A percentile compares a stretch with the other conserved stretches of the same genome.
Evolutionary conservation across 2,797 vertebrate genomes (phyloP).

Genomic region (Adrianichthys oophorus): DNA sequence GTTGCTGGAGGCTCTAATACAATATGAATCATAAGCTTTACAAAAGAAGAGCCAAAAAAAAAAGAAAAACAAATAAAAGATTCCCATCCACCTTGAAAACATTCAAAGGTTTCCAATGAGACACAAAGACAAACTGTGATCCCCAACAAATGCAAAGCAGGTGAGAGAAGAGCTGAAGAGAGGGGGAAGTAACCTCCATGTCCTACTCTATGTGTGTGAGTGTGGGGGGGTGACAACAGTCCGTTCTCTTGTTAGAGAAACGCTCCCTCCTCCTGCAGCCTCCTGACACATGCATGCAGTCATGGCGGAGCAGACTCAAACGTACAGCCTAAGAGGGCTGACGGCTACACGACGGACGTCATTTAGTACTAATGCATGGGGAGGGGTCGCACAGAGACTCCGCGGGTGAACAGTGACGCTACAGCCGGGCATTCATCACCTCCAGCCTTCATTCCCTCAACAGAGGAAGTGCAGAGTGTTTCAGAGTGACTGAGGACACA

Average conservation of each 20-base stretch:
- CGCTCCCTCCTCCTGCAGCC: slow-evolving; percentile 36
- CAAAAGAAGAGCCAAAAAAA: slow-evolving; percentile 82
- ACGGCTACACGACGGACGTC: slow-evolving; percentile 63
- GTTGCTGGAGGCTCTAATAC: slow-evolving; percentile 86
- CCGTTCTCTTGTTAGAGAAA: slow-evolving; percentile 51
- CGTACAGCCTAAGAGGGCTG: slow-evolving; percentile 42
- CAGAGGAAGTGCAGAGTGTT: slow-evolving; percentile 32
- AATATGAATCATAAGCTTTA: slow-evolving; percentile 85
- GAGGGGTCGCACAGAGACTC: slow-evolving; percentile 25
- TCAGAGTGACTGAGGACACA: slow-evolving; percentile 39
- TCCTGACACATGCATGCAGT: slow-evolving; percentile 41
- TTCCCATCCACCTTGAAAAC: slow-evolving; percentile 77
- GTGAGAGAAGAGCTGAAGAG: slow-evolving; percentile 56
- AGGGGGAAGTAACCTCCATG: slow-evolving; percentile 54
- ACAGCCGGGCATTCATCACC: slow-evolving; percentile 32
- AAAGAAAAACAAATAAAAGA: slow-evolving; percentile 70
- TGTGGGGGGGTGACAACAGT: slow-evolving; percentile 57
- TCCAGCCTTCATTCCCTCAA: slow-evolving; percentile 44
- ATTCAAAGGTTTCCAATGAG: slow-evolving; percentile 66
- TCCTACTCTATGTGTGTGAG: slow-evolving; percentile 43
- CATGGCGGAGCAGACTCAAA: slow-evolving; percentile 43
- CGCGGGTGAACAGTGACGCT: slow-evolving; percentile 55
- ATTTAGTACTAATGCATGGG: slow-evolving; percentile 70
- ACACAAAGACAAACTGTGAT: slow-evolving; percentile 72
- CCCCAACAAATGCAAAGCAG: slow-evolving; percentile 71